Conservation (phyloP, 2,888 invertebrate species). For the Mantis religiosa region DNA sequence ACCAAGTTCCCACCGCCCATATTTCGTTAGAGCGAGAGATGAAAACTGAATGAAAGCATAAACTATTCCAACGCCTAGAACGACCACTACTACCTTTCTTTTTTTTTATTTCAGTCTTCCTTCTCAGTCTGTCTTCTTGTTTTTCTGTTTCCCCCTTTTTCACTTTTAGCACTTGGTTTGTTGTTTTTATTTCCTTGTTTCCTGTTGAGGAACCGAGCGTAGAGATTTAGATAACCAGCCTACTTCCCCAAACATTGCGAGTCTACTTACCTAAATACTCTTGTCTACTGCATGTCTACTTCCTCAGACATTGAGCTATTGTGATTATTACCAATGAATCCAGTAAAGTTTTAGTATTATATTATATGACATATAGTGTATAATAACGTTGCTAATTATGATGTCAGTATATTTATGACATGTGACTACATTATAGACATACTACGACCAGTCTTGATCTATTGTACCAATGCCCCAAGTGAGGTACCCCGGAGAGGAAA, state of each 20-base stretch:
- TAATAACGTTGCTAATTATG: too few species aligned
- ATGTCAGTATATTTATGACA: too few species aligned
- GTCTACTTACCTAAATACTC: background rate
- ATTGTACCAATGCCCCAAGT: too few species aligned
- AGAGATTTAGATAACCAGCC: background rate
- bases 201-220: background rate
- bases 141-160: background rate
- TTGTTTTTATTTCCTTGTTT: background rate
- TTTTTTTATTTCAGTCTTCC: background rate
- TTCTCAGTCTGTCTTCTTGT: background rate
- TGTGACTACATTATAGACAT: too few species aligned
- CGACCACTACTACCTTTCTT: background rate
- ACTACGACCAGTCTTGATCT: too few species aligned
- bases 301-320: background rate
- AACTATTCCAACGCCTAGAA: conserved; percentile 10
- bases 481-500: too few species aligned
- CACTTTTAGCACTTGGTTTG: background rate
- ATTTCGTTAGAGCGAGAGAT: background rate
- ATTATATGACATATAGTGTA: too few species aligned
- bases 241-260: background rate
- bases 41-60: background rate
- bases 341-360: too few species aligned
- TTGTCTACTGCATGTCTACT: background rate
- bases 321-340: too few species aligned
- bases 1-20: conserved; percentile 13